These are phyloP conservation scores for Laodelphax striatellus DNA, from an alignment of 1,140 invertebrate genomes.

Conservation along the genomic window DNA sequence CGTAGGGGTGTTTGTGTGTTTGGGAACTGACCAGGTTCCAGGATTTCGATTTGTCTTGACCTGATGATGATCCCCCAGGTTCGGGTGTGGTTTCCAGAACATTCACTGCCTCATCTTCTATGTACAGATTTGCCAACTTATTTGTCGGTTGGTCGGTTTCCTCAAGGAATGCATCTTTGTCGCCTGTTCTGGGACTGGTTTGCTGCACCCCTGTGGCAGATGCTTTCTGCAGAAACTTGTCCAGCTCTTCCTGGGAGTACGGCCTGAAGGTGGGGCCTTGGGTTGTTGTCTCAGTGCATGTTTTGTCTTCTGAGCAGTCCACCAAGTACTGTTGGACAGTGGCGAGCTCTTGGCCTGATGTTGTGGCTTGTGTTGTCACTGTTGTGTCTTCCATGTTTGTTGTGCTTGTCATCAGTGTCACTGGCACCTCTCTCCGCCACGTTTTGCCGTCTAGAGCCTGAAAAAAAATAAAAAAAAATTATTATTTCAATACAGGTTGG, in stretches of 20 bases:
- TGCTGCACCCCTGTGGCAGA: slow-evolving; percentile 10
- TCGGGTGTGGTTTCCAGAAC: slow-evolving; percentile 16
- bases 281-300: neutral
- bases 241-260: slow-evolving; percentile 25
- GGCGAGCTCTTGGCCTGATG: neutral
- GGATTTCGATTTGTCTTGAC: slow-evolving; percentile 27
- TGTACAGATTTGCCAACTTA: slow-evolving; percentile 19
- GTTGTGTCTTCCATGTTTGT: neutral
- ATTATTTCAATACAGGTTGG: too few species aligned
- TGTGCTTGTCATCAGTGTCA: neutral
- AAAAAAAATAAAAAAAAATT: neutral
- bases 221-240: slow-evolving; percentile 23
- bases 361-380: neutral
- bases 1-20: slow-evolving; percentile 42
- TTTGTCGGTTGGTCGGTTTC: slow-evolving; percentile 13
- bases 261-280: slow-evolving; percentile 22
- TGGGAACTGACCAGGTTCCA: slow-evolving; percentile 29
- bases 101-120: slow-evolving; percentile 21
- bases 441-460: neutral
- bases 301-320: neutral
- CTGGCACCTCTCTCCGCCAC: neutral
- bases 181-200: neutral
- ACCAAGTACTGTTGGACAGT: neutral
- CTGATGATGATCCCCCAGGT: neutral
- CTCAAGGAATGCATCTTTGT: neutral